Evolutionary conservation across 2,888 invertebrate species (phyloP).

Genomic region (Schrankia costaestrigalis): DNA sequence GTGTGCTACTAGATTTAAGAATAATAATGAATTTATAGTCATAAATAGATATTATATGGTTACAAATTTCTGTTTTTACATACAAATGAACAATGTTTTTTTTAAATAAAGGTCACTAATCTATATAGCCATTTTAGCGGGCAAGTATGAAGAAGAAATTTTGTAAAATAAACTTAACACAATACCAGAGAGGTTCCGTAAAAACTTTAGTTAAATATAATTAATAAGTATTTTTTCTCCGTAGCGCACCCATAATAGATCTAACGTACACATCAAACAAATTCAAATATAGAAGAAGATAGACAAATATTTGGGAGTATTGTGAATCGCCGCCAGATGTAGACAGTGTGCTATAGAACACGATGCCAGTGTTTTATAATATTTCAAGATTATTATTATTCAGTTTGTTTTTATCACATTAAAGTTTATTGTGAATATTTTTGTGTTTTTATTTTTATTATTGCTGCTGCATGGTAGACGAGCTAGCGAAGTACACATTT

Average conservation of each 20-base stretch:
- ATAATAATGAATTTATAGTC: neutral
- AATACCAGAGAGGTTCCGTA: too few relatives aligned
- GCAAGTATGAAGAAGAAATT: too few relatives aligned
- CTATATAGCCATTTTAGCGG: too few relatives aligned
- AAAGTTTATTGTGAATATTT: slow-evolving; percentile 67
- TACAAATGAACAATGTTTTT: too few relatives aligned
- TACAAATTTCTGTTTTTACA: too few relatives aligned
- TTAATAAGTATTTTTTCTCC: slow-evolving; percentile 50
- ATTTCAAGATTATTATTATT: slow-evolving; percentile 49
- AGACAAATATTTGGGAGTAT: slow-evolving; percentile 33
- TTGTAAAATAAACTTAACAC: too few relatives aligned
- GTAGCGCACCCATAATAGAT: slow-evolving; percentile 76
- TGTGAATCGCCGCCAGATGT: slow-evolving; percentile 47
- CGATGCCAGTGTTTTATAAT: slow-evolving; percentile 60
- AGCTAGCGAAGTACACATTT: slow-evolving; percentile 18
- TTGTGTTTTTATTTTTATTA: slow-evolving; percentile 60
- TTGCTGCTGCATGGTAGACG: slow-evolving; percentile 67
- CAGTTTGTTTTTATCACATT: slow-evolving; percentile 64
- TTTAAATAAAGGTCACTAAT: too few relatives aligned
- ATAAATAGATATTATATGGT: neutral
- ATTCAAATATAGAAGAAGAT: slow-evolving; percentile 75
- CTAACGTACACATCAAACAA: slow-evolving; percentile 65
- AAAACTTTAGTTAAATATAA: too few relatives aligned
- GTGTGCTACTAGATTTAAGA: slow-evolving; percentile 52
- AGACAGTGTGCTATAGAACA: slow-evolving; percentile 55